A percentile compares a stretch with the other conserved stretches of the same genome.
These are phyloP conservation scores for Lasioglossum figueresi DNA, from an alignment of 2,888 invertebrate species.

Conservation along the genomic window DNA sequence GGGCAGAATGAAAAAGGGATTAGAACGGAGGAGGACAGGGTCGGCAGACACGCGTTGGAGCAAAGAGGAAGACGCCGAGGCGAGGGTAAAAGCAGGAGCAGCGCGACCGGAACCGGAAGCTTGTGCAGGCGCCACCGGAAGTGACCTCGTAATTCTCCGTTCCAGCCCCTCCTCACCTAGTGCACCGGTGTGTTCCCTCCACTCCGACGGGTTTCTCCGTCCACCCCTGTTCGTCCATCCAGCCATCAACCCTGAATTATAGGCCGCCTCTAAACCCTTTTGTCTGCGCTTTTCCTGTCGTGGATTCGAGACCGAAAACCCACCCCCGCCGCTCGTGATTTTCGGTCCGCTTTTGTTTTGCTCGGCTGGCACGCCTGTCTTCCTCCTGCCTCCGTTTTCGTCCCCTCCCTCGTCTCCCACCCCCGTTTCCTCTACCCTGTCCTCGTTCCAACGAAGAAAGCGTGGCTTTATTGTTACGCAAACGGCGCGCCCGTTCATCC, in stretches of 20 bases:
- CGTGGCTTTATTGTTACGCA: conserved; percentile 59
- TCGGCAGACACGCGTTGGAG: conserved; percentile 30
- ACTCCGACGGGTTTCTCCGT: conserved; percentile 33
- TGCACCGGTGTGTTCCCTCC: conserved; percentile 47
- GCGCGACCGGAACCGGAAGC: conserved; percentile 83
- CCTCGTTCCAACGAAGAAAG: conserved; percentile 42
- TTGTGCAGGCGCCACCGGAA: conserved; percentile 83
- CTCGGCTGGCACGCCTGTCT: conserved; percentile 50
- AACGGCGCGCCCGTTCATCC: conserved; percentile 32
- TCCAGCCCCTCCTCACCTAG: conserved; percentile 62
- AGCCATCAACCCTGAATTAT: conserved; percentile 83
- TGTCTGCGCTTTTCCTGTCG: conserved; percentile 83
- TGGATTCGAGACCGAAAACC: conserved; percentile 73
- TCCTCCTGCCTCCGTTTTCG: conserved; percentile 14
- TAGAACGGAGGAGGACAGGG: conserved; percentile 29
- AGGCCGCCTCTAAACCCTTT: conserved; percentile 82
- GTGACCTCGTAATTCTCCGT: conserved; percentile 84
- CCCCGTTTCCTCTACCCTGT: not conserved
- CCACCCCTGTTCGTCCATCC: conserved; percentile 70
- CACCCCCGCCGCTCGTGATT: conserved; percentile 65
- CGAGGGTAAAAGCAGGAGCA: conserved; percentile 67
- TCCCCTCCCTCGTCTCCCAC: not conserved
- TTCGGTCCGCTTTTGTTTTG: conserved; percentile 73
- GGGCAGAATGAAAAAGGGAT: conserved; percentile 40
- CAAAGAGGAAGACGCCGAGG: conserved; percentile 41